Conservation (phyloP, 2,888 invertebrate genomes). For the Prosapia bicincta region DNA sequence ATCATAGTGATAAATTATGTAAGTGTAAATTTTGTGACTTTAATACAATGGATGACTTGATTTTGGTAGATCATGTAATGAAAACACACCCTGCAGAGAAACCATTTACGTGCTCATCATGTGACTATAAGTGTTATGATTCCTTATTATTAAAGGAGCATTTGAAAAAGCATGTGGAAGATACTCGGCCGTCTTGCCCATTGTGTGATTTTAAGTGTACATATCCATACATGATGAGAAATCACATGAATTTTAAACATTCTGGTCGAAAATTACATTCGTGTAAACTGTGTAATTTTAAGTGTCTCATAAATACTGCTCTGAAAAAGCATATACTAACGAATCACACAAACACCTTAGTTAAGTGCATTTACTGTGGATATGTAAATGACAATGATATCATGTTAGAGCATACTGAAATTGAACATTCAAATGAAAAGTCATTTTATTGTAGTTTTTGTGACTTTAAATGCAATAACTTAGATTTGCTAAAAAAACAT, state of each 20-base stretch:
- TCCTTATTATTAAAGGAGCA: background rate
- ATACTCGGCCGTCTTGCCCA: background rate
- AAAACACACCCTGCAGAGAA: background rate
- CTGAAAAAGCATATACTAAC: background rate
- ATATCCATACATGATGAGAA: background rate
- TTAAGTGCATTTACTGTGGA: background rate
- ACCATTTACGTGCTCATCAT: background rate
- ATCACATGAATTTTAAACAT: background rate
- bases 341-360: background rate
- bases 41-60: background rate
- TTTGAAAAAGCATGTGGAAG: background rate
- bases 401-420: background rate
- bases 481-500: background rate
- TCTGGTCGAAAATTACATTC: background rate
- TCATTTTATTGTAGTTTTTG: background rate
- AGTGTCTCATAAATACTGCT: background rate
- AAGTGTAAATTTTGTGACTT: background rate
- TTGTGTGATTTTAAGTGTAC: background rate
- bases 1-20: background rate
- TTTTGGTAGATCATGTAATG: background rate
- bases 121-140: background rate
- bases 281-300: background rate
- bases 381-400: background rate
- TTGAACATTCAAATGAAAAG: background rate
- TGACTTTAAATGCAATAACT: background rate